Percentiles rank a stretch among this genome's conserved stretches.
Evolutionary conservation across 2,797 vertebrate genomes (phyloP).

Genomic region (Brachyrhaphis roseni): DNA sequence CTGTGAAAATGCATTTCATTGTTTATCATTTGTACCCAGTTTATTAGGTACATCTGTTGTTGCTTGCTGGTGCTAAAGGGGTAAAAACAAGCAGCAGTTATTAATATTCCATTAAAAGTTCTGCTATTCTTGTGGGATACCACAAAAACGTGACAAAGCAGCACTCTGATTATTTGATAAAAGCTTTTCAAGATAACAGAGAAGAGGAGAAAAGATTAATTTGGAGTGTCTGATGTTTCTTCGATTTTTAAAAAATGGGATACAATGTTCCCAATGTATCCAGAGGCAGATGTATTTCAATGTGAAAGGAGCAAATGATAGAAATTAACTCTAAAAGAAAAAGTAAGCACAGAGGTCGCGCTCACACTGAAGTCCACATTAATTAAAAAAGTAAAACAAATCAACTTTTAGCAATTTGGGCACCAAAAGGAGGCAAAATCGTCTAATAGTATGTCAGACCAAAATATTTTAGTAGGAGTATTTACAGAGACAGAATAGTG

Average conservation of each 20-base stretch:
- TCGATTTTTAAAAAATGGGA: background rate
- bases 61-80: background rate
- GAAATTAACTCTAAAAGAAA: background rate
- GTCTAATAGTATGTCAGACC: background rate
- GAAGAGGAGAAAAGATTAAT: background rate
- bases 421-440: background rate
- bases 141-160: background rate
- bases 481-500: too few species aligned
- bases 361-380: background rate
- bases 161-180: background rate
- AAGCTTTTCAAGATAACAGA: background rate
- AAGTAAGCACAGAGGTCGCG: background rate
- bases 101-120: background rate
- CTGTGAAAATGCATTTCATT: background rate
- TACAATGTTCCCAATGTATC: background rate
- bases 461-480: background rate
- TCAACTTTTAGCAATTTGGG: background rate
- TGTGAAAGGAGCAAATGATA: background rate
- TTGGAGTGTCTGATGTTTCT: background rate
- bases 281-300: background rate
- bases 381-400: background rate
- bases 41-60: background rate
- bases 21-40: background rate
- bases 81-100: background rate
- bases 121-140: background rate